These are phyloP conservation scores for Synergus laeviventris DNA, from an alignment of 2,888 invertebrate species.

Conservation along the genomic window DNA sequence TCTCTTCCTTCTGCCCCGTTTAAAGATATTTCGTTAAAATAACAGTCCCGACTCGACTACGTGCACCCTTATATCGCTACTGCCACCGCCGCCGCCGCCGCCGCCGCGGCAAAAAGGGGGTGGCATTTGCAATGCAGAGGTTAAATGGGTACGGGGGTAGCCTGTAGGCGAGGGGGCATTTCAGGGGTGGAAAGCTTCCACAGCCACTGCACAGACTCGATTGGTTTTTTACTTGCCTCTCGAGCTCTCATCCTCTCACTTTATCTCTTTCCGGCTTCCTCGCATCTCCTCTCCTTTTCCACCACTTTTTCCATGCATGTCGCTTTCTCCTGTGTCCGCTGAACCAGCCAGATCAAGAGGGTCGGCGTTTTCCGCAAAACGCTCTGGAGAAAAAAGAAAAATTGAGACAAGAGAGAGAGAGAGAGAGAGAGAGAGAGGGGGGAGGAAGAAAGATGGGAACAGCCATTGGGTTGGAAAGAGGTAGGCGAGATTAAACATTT, in stretches of 20 bases:
- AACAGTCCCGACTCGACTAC: conserved; percentile 70
- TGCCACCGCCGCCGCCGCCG: conserved; percentile 40
- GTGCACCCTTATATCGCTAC: conserved; percentile 48
- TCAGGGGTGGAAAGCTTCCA: conserved; percentile 55
- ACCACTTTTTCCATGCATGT: conserved; percentile 37
- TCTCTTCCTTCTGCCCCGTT: conserved; percentile 62
- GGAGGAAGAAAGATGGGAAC: conserved; percentile 53
- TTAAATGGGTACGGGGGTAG: conserved; percentile 72
- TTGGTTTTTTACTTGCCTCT: conserved; percentile 73
- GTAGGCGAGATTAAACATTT: conserved; percentile 75
- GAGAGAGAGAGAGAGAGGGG: too few species aligned
- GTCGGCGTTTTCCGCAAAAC: conserved; percentile 61
- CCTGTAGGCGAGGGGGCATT: conserved; percentile 51
- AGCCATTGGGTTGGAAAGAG: conserved; percentile 51
- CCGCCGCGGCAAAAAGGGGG: conserved; percentile 66
- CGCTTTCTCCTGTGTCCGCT: conserved; percentile 41
- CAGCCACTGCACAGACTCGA: conserved; percentile 73
- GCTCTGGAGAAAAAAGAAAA: conserved; percentile 53
- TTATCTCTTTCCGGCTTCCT: conserved; percentile 50
- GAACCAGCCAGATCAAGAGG: conserved; percentile 45
- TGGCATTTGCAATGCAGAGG: conserved; percentile 77
- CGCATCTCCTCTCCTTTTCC: conserved; percentile 48
- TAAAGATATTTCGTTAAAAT: conserved; percentile 77
- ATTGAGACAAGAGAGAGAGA: conserved; percentile 45
- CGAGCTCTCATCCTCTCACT: conserved; percentile 51